Conservation (phyloP, 2,797 vertebrate genomes). For the Eurystomus glaucurus region DNA sequence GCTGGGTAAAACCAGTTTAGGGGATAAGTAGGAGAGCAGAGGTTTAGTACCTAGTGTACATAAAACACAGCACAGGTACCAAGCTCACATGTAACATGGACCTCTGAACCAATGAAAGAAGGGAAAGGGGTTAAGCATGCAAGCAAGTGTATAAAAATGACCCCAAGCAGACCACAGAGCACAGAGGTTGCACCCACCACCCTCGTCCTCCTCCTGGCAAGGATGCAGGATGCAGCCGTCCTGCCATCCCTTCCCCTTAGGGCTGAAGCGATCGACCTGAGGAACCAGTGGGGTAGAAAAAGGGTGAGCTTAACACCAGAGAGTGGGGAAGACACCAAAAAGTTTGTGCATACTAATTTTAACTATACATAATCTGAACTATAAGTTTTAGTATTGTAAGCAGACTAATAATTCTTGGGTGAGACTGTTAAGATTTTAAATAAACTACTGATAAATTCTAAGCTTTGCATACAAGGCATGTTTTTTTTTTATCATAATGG, state of each 20-base stretch:
- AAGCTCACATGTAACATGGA: neutral
- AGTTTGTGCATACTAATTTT: neutral
- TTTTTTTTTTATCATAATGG: neutral
- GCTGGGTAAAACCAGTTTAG: neutral
- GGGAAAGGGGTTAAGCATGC: neutral
- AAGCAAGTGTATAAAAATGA: neutral
- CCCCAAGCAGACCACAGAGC: neutral
- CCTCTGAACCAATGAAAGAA: neutral
- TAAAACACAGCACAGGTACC: neutral
- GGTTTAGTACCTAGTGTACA: neutral
- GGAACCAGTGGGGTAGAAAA: neutral
- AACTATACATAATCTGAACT: neutral
- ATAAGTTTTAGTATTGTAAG: neutral
- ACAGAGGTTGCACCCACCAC: neutral
- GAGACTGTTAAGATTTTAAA: neutral
- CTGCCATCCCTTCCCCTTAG: neutral
- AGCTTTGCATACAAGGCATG: neutral
- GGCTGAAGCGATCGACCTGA: neutral
- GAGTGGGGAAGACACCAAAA: neutral
- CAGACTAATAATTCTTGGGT: neutral
- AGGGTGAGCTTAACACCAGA: neutral
- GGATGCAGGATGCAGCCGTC: accelerated
- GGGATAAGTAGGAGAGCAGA: neutral
- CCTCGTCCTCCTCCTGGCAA: neutral
- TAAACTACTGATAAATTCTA: neutral